These are phyloP conservation scores for Paradoxurus hermaphroditus DNA, from an alignment of 2,113 vertebrate species.

Conservation along the genomic window DNA sequence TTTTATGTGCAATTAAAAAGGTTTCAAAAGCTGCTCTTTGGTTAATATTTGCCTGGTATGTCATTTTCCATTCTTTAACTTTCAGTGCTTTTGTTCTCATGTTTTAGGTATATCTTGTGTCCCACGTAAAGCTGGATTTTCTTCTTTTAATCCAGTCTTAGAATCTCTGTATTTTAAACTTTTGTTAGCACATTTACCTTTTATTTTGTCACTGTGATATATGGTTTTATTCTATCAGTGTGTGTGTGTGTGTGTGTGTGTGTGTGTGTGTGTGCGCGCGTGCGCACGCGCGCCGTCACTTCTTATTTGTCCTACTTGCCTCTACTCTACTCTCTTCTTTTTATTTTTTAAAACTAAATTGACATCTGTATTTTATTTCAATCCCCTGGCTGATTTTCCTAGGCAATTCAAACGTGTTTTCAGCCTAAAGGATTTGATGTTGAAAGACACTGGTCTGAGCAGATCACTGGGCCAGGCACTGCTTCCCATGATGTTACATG, in stretches of 20 bases:
- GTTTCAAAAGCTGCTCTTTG: neutral
- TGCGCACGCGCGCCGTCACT: too few species aligned
- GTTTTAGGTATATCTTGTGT: neutral
- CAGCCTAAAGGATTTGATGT: neutral
- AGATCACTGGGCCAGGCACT: neutral
- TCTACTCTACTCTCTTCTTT: neutral
- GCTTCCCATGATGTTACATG: neutral
- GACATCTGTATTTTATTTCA: neutral
- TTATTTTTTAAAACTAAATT: neutral
- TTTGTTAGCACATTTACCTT: neutral
- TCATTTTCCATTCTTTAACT: neutral
- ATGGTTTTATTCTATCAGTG: neutral
- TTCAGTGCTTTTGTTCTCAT: neutral
- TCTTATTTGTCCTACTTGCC: neutral
- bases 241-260: too few species aligned
- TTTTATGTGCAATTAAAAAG: neutral
- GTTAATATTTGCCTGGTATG: neutral
- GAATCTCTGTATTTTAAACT: neutral
- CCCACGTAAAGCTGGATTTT: neutral
- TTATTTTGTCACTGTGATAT: neutral
- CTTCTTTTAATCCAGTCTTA: neutral
- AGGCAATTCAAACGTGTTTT: neutral
- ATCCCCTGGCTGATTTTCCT: neutral
- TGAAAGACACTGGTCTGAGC: fast-evolving
- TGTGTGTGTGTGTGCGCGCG: too few species aligned